Conservation (phyloP, 2,113 vertebrate species). For the Macquaria ambigua region DNA sequence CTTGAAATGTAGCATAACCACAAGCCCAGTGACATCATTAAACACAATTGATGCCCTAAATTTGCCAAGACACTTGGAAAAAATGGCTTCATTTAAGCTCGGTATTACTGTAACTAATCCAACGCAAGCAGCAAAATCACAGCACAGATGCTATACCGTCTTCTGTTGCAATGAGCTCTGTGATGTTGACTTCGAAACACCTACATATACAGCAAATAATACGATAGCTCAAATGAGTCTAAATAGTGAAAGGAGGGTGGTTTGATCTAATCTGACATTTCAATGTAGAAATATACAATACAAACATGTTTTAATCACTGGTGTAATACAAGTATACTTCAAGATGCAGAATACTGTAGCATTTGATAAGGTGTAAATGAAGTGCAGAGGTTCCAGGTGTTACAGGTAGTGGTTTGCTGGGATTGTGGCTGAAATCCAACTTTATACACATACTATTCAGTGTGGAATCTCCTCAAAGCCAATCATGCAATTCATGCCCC, state of each 20-base stretch:
- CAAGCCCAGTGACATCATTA: constrained; percentile 5
- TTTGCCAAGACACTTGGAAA: constrained; percentile 1
- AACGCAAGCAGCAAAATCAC: background rate
- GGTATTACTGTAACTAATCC: constrained; percentile 8
- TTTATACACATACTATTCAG: background rate
- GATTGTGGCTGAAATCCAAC: background rate
- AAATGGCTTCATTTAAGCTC: constrained; percentile 12
- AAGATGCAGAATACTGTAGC: background rate
- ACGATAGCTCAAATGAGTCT: background rate
- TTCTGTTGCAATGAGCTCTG: background rate
- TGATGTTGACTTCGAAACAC: background rate
- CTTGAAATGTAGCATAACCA: constrained; percentile 27
- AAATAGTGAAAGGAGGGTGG: background rate
- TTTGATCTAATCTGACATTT: background rate
- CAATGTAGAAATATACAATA: background rate
- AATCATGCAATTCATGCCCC: background rate
- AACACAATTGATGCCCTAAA: constrained; percentile 4
- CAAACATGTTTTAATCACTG: background rate
- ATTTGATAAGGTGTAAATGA: background rate
- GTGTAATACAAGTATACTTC: background rate
- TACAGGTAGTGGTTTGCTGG: background rate
- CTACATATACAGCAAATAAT: background rate
- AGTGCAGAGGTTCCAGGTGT: background rate
- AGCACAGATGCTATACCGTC: background rate
- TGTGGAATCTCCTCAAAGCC: background rate